Conservation (phyloP, 2,113 vertebrate species). For the Clarias batrachus region DNA sequence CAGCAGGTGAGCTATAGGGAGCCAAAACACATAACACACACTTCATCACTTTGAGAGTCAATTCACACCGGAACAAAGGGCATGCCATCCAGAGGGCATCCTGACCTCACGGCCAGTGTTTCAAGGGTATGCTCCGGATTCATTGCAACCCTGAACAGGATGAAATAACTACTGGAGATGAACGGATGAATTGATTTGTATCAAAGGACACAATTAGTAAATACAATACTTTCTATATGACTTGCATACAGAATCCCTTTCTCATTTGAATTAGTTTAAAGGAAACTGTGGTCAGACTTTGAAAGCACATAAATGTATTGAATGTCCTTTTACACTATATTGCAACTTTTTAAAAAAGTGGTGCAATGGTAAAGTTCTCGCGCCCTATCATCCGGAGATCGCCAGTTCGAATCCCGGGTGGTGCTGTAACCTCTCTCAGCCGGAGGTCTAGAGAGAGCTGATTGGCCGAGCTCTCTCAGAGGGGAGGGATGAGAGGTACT, state of each 20-base stretch:
- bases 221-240: not conserved
- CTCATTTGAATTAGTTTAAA: not conserved
- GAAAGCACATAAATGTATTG: too few relatives aligned
- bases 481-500: too few relatives aligned
- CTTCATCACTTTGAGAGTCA: not conserved
- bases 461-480: too few relatives aligned
- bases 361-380: too few relatives aligned
- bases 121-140: not conserved
- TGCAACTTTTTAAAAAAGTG: too few relatives aligned
- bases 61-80: not conserved
- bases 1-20: constrained; percentile 79
- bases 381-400: too few relatives aligned
- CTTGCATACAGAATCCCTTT: not conserved
- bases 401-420: too few relatives aligned
- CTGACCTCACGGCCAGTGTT: not conserved
- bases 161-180: not conserved
- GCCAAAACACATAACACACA: not conserved
- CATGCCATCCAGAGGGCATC: not conserved
- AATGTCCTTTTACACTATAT: too few relatives aligned
- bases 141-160: not conserved
- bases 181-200: not conserved
- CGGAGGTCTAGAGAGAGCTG: too few relatives aligned
- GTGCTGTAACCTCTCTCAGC: too few relatives aligned
- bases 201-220: not conserved
- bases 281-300: too few relatives aligned